Conservation (phyloP, 2,797 vertebrate species). For the Syndactyla subalaris region DNA sequence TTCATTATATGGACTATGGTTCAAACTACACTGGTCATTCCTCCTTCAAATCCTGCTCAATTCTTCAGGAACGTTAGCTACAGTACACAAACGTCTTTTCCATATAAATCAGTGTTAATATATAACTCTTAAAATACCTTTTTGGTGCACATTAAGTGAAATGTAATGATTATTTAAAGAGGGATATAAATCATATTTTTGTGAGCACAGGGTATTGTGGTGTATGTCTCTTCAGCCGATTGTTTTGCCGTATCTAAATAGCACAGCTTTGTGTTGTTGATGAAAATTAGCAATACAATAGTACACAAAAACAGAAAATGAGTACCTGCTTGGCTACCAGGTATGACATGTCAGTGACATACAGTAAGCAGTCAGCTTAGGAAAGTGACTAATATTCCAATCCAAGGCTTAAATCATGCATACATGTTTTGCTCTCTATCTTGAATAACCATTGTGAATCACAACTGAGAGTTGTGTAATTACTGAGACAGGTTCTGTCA, state of each 20-base stretch:
- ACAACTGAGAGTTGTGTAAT: not conserved
- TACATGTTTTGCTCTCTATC: not conserved
- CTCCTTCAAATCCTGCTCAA: not conserved
- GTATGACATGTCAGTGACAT: not conserved
- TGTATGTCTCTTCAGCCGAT: not conserved
- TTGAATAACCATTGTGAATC: not conserved
- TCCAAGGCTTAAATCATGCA: not conserved
- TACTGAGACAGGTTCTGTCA: not conserved
- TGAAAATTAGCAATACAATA: not conserved
- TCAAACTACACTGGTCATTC: not conserved
- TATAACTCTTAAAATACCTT: not conserved
- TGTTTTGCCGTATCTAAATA: not conserved
- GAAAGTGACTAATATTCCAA: not conserved
- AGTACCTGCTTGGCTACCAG: not conserved
- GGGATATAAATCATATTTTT: not conserved
- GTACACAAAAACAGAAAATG: not conserved
- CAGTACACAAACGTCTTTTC: not conserved
- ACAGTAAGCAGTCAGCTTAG: not conserved
- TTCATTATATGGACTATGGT: constrained; percentile 8
- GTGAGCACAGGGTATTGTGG: not conserved
- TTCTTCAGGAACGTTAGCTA: constrained; percentile 6
- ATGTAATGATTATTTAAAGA: constrained; percentile 12
- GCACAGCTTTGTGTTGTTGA: not conserved
- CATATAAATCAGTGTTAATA: constrained; percentile 5
- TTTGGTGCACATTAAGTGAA: not conserved